Base-by-base conservation (phyloP, 1,140 invertebrate genomes). In the Zophobas morio region DNA sequence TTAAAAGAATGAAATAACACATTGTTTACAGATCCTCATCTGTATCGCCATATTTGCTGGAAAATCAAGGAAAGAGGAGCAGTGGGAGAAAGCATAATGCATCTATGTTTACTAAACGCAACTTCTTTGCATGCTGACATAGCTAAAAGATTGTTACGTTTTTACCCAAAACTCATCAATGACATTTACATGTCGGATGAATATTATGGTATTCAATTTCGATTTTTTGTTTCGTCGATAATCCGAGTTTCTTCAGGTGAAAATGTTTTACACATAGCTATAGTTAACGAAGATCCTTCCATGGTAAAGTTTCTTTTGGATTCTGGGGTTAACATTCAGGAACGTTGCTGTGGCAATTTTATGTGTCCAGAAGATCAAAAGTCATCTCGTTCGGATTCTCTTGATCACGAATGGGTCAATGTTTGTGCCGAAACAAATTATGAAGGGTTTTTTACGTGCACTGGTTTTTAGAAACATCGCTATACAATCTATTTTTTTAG, bases 301-400 rank as follows among this genome's bases (percentile, higher is more conserved):
- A 97, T 99, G 96, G 97, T 99, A 0, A 99, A 98, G 87, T 99
- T 95, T 86, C 88, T 99, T 2, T 86, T 99, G 40, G 96, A 99
- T 83, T 93, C 95, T 72, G 96, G 96, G 1, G 96, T 95, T 0
- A 93, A 99, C 85, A 93, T 96, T 46, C 93, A 98, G 81, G 95
- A 98, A 86, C 87, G 97, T 35, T 98, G 96, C 82, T 95, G 93
- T 80, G 98, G 98, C 0, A 97, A 95, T 81, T 99, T 99, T 83
- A 99, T 99, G 94, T 95, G 94, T 75, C 96, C 98, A 0, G 97
- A 99, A 87, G 98, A 99, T 87, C 98, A 99, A 87, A 99, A 99
- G 87, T 91, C 93, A 0, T 95, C 95, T 0, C 88, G 98, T 20
- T 90, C 90, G 0, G 98, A 99, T 86, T 95, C 92, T 0, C 85